A percentile compares a stretch with the other conserved stretches of the same genome.
Conservation (phyloP, 2,888 invertebrate genomes). For the Brachynemurus nebulosus region DNA sequence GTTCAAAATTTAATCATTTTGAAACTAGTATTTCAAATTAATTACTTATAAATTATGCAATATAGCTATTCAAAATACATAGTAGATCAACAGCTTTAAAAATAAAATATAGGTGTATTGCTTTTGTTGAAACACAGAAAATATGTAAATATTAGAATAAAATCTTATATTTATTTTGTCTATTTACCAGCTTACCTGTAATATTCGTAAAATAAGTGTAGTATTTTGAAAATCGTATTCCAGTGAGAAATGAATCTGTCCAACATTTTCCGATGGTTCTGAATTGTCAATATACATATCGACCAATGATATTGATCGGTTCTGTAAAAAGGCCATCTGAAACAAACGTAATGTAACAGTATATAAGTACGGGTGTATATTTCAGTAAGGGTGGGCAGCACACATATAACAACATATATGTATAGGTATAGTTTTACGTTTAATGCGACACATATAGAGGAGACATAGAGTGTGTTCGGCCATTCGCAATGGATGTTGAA, state of each 20-base stretch:
- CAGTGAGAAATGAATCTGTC: conserved; percentile 85
- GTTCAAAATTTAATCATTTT: too few relatives aligned
- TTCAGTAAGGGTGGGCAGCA: too few relatives aligned
- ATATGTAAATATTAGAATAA: not conserved
- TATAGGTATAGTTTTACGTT: too few relatives aligned
- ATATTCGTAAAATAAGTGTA: conserved; percentile 76
- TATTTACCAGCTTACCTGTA: conserved; percentile 71
- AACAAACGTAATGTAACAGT: conserved; percentile 17
- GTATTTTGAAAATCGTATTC: conserved; percentile 91
- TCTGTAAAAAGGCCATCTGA: conserved; percentile 67
- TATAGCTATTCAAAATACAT: not conserved
- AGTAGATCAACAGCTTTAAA: not conserved
- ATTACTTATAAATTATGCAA: too few relatives aligned
- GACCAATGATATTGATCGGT: conserved; percentile 78
- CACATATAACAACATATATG: too few relatives aligned
- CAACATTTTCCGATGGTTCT: conserved; percentile 85
- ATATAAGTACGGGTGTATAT: not conserved
- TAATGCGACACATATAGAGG: too few relatives aligned
- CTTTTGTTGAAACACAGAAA: too few relatives aligned
- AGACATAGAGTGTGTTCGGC: too few relatives aligned
- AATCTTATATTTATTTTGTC: too few relatives aligned
- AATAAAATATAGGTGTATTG: not conserved
- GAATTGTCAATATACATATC: conserved; percentile 93
- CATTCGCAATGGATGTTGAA: too few relatives aligned
- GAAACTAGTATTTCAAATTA: too few relatives aligned